phyloP scores from a whole-genome alignment of 2,888 invertebrate species.

The Lithophane leautieri region DNA sequence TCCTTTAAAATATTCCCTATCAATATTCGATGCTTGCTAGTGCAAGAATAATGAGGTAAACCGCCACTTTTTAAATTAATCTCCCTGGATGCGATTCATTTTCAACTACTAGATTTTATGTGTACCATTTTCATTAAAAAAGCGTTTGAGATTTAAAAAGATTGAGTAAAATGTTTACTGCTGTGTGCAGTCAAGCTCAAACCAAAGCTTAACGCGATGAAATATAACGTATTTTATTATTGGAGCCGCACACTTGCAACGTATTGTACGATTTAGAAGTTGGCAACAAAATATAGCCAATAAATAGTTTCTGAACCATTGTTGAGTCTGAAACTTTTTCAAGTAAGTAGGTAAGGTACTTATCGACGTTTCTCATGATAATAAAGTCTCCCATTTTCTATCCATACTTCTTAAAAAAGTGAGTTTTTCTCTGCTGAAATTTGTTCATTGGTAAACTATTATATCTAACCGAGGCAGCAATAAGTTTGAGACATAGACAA shows the following conservation, averaged over 20 bases:
- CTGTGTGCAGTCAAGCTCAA: slow-evolving; percentile 35
- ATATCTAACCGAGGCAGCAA: background rate
- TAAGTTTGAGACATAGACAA: background rate
- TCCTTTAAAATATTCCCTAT: background rate
- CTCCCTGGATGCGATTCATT: slow-evolving; percentile 13
- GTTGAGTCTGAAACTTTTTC: slow-evolving; percentile 10
- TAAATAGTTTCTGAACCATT: slow-evolving; percentile 40
- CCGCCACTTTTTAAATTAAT: slow-evolving; percentile 30
- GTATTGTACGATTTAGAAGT: slow-evolving; percentile 27
- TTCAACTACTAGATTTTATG: slow-evolving; percentile 39
- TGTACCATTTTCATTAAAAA: slow-evolving; percentile 30
- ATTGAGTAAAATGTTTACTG: slow-evolving; percentile 53
- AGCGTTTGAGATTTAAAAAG: slow-evolving; percentile 51
- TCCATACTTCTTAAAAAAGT: background rate
- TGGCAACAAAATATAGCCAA: slow-evolving; percentile 24
- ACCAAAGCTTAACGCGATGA: slow-evolving; percentile 34
- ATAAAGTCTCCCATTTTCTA: too few relatives aligned
- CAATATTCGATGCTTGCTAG: background rate
- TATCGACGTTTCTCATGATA: background rate
- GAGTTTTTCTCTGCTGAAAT: background rate
- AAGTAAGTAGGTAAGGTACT: background rate
- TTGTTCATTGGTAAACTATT: background rate
- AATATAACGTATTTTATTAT: slow-evolving; percentile 58
- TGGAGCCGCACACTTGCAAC: slow-evolving; percentile 25
- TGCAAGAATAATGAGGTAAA: slow-evolving; percentile 11